phyloP scores from a whole-genome alignment of 2,113 vertebrate genomes.

The Eulemur rufifrons region DNA sequence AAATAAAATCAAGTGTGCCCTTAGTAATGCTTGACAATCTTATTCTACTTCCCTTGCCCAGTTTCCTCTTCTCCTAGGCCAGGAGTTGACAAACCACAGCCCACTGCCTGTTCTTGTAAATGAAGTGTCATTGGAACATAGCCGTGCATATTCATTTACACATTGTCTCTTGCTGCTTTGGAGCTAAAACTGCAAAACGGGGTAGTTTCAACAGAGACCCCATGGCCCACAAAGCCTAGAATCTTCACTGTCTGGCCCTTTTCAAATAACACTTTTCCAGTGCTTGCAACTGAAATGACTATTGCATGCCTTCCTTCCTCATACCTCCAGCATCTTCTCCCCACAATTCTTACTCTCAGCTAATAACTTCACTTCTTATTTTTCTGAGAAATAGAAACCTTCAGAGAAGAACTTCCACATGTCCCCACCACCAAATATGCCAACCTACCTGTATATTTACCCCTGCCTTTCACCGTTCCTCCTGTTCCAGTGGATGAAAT shows the following conservation, averaged over 20 bases:
- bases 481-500: background rate
- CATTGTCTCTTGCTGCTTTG: background rate
- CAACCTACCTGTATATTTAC: background rate
- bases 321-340: background rate
- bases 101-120: background rate
- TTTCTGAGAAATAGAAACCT: background rate
- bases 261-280: background rate
- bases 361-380: background rate
- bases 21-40: background rate
- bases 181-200: background rate
- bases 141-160: background rate
- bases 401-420: background rate
- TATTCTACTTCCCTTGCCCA: background rate
- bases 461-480: background rate
- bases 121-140: background rate
- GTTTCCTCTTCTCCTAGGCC: background rate
- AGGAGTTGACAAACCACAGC: background rate
- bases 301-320: background rate
- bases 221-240: background rate
- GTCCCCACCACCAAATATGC: background rate
- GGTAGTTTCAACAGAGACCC: background rate
- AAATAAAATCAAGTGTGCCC: background rate
- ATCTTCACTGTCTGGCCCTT: background rate
- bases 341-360: background rate
- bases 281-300: background rate